A percentile compares a stretch with the other conserved stretches of the same genome.
phyloP scores from a whole-genome alignment of 1,140 invertebrate species.

The Druon quercuslanigerum region DNA sequence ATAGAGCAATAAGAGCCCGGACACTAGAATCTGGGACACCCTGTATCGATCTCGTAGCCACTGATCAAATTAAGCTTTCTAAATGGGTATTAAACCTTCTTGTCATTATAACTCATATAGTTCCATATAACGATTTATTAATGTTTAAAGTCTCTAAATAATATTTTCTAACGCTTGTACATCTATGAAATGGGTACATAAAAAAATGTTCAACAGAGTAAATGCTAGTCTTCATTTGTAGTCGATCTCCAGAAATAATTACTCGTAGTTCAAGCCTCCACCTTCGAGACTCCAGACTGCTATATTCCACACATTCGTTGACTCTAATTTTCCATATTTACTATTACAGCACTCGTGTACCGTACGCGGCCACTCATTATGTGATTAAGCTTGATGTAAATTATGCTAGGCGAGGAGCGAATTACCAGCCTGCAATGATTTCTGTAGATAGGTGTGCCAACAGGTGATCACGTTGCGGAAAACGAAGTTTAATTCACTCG shows the following conservation, averaged over 20 bases:
- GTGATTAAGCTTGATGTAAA: slow-evolving; percentile 53
- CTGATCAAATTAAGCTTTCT: not conserved
- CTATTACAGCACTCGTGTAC: slow-evolving; percentile 57
- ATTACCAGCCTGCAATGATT: slow-evolving; percentile 37
- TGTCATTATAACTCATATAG: not conserved
- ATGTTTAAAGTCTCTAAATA: slow-evolving; percentile 1
- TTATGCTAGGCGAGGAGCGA: slow-evolving; percentile 48
- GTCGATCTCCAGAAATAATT: slow-evolving; percentile 25
- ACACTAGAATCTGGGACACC: too few species aligned
- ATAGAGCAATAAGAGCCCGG: too few species aligned
- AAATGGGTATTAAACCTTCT: not conserved
- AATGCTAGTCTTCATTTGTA: slow-evolving; percentile 21
- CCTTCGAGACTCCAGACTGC: slow-evolving; percentile 13
- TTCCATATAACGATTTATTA: slow-evolving; percentile 15
- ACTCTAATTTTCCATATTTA: slow-evolving; percentile 55
- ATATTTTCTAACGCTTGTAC: slow-evolving; percentile 12
- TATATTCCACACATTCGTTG: not conserved
- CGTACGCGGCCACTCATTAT: slow-evolving; percentile 55
- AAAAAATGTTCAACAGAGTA: not conserved
- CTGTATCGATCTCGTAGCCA: not conserved
- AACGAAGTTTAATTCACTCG: slow-evolving; percentile 6
- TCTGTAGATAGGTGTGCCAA: slow-evolving; percentile 18
- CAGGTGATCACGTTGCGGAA: slow-evolving; percentile 10
- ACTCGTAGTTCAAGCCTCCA: slow-evolving; percentile 8
- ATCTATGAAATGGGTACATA: not conserved